phyloP scores from a whole-genome alignment of 1,140 invertebrate genomes.

The Daktulosphaira vitifoliae region DNA sequence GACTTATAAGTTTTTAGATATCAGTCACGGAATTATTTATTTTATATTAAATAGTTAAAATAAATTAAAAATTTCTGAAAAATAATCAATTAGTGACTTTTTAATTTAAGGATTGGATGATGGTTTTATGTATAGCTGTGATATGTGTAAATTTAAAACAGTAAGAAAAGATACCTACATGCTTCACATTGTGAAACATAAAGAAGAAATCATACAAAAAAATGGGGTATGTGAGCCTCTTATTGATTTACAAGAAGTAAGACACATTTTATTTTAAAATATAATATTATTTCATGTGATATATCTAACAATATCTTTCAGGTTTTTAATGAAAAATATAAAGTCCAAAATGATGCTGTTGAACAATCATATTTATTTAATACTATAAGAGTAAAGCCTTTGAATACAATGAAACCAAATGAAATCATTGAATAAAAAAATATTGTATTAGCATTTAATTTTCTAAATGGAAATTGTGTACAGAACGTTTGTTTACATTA shows the following conservation, averaged over 20 bases:
- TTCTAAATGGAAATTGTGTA: too few relatives aligned
- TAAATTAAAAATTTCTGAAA: too few relatives aligned
- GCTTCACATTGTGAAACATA: conserved; percentile 46
- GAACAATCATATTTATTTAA: background rate
- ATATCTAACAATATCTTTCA: background rate
- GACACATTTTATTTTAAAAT: background rate
- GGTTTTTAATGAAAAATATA: conserved; percentile 14
- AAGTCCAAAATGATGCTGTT: background rate
- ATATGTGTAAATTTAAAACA: conserved; percentile 46
- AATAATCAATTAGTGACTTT: too few relatives aligned
- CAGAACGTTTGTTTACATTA: too few relatives aligned
- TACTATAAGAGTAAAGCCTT: conserved; percentile 13
- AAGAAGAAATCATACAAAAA: conserved; percentile 26
- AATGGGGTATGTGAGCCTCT: background rate
- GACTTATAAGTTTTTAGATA: too few relatives aligned
- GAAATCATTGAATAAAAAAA: too few relatives aligned
- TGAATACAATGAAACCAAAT: background rate
- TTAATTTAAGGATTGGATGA: conserved; percentile 39
- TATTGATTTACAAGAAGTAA: conserved; percentile 5
- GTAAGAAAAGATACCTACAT: conserved; percentile 46
- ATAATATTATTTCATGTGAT: too few relatives aligned
- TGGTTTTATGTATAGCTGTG: conserved; percentile 46
- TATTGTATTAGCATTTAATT: too few relatives aligned
- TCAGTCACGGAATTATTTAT: too few relatives aligned
- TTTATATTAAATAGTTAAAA: too few relatives aligned